phyloP scores from a whole-genome alignment of 2,888 invertebrate genomes.

The Zaprionus bogoriensis region DNA sequence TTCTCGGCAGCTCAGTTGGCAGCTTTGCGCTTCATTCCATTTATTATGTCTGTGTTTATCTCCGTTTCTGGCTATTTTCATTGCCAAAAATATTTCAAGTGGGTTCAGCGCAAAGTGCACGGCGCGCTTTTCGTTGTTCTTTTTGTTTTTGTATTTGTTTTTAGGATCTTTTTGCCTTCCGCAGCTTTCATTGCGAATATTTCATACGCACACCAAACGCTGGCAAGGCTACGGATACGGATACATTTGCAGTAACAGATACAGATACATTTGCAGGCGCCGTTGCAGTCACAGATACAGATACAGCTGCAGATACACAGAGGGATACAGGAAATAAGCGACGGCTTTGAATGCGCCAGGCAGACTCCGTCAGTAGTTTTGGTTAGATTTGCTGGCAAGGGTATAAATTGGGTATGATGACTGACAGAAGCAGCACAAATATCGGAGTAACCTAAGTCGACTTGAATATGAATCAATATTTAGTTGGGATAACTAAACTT shows the following conservation, averaged over 20 bases:
- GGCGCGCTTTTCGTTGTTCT: too few relatives aligned
- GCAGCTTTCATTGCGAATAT: constrained; percentile 58
- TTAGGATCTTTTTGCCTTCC: constrained; percentile 54
- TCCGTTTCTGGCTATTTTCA: constrained; percentile 51
- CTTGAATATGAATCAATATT: background rate
- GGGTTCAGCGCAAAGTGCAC: constrained; percentile 50
- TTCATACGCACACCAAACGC: constrained; percentile 34
- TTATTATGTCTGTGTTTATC: constrained; percentile 62
- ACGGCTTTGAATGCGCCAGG: constrained; percentile 39
- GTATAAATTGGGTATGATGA: constrained; percentile 3
- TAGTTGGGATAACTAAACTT: too few relatives aligned
- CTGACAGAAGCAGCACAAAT: background rate
- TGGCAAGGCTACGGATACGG: constrained; percentile 11
- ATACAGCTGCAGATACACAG: constrained; percentile 25
- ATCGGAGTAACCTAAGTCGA: background rate
- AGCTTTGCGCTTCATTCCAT: constrained; percentile 69
- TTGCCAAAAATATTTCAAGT: constrained; percentile 76
- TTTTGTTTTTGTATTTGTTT: too few relatives aligned
- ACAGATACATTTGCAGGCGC: constrained; percentile 23
- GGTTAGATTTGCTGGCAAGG: constrained; percentile 26
- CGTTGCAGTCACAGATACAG: constrained; percentile 22
- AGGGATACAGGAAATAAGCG: constrained; percentile 42
- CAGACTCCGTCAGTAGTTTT: constrained; percentile 44
- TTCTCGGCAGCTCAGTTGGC: constrained; percentile 50
- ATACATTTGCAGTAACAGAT: constrained; percentile 38